Percentiles rank a stretch among this genome's conserved stretches.
These are phyloP conservation scores for Acanthopagrus latus DNA, from an alignment of 2,797 vertebrate genomes.

Conservation along the genomic window DNA sequence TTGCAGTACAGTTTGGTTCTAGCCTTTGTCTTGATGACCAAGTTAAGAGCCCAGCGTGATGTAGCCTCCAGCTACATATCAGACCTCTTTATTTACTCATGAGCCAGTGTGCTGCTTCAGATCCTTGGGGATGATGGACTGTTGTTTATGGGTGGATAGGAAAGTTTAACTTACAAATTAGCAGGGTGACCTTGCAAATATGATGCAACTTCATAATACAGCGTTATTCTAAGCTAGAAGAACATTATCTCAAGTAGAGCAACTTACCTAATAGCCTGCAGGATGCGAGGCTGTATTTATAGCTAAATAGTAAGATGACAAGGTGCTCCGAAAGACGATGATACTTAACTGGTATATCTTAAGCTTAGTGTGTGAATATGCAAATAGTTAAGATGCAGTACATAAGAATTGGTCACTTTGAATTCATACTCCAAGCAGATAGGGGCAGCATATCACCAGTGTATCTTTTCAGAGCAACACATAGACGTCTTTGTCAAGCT, in stretches of 20 bases:
- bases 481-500: too few relatives aligned
- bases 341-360: background rate
- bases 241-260: background rate
- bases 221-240: background rate
- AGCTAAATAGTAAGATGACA: background rate
- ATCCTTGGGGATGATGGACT: constrained; percentile 3
- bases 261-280: background rate
- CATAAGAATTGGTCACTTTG: too few relatives aligned
- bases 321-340: background rate
- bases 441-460: too few relatives aligned
- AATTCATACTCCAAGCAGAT: too few relatives aligned
- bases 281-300: background rate
- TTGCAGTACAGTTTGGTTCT: background rate
- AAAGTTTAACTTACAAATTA: constrained; percentile 20
- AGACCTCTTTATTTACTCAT: constrained; percentile 58
- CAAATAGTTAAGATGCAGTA: too few relatives aligned
- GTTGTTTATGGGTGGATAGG: constrained; percentile 19
- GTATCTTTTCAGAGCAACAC: too few relatives aligned
- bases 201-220: background rate
- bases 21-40: constrained; percentile 30
- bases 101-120: constrained; percentile 26
- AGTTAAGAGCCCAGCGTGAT: constrained; percentile 25
- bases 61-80: constrained; percentile 26
- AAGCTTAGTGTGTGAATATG: background rate
- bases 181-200: constrained; percentile 20